phyloP scores from a whole-genome alignment of 2,113 vertebrate genomes.

The Mystacornis crossleyi region DNA sequence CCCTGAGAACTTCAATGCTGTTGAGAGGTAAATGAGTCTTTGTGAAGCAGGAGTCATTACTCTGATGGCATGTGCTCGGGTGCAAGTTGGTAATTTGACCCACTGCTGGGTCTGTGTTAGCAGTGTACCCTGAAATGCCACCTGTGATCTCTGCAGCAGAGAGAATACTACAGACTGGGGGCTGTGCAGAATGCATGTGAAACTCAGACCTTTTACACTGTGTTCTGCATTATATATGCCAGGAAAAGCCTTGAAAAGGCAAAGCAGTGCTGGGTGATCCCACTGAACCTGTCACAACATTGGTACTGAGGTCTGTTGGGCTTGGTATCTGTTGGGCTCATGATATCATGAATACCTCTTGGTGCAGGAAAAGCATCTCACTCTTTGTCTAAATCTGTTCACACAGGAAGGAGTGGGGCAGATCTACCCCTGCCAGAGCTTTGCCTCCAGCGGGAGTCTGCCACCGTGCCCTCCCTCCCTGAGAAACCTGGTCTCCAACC shows the following conservation, averaged over 20 bases:
- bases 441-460: background rate
- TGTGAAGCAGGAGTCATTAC: slow-evolving; percentile 2
- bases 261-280: background rate
- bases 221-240: background rate
- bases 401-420: background rate
- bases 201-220: background rate
- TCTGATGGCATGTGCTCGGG: background rate
- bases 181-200: background rate
- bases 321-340: no score
- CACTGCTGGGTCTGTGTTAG: background rate
- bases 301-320: background rate
- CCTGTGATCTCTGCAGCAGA: background rate
- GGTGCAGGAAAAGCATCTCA: background rate
- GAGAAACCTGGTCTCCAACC: accelerated
- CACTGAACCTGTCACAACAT: background rate
- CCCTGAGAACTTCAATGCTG: background rate
- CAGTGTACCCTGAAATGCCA: background rate
- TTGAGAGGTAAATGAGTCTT: slow-evolving; percentile 3
- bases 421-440: background rate
- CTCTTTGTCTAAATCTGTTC: background rate
- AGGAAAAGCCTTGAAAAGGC: background rate
- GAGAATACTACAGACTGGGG: background rate
- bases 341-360: accelerated
- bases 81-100: background rate
- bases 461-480: accelerated